Conservation (phyloP, 2,113 vertebrate species). For the Plectropomus leopardus region DNA sequence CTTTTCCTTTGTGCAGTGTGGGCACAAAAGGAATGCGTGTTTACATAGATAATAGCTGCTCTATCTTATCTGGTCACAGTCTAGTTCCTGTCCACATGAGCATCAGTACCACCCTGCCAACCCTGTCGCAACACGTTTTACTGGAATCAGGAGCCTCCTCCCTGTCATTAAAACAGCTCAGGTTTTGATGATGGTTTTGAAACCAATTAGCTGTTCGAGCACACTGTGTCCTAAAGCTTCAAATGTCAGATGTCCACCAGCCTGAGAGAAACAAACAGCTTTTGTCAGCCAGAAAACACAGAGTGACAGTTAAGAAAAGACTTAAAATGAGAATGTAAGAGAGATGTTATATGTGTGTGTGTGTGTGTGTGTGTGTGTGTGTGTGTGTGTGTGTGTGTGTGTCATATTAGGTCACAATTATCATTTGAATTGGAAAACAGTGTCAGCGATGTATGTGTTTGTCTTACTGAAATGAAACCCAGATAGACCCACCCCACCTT, state of each 20-base stretch:
- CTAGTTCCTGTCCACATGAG: background rate
- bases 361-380: background rate
- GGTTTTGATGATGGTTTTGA: background rate
- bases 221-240: background rate
- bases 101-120: background rate
- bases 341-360: background rate
- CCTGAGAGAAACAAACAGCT: background rate
- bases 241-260: background rate
- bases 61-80: background rate
- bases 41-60: background rate
- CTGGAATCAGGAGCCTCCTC: background rate
- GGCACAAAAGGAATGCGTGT: background rate
- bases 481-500: too few species aligned
- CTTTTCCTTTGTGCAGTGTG: too few species aligned
- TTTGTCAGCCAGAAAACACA: background rate
- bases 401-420: background rate
- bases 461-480: too few species aligned
- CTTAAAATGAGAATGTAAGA: background rate
- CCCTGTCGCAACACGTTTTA: background rate
- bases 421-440: too few species aligned
- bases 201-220: background rate
- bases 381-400: background rate
- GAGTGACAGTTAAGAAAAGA: background rate
- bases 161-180: conserved; percentile 3
- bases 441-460: too few species aligned